phyloP scores from a whole-genome alignment of 2,113 vertebrate genomes.

The Melanerpes aurifrons region DNA sequence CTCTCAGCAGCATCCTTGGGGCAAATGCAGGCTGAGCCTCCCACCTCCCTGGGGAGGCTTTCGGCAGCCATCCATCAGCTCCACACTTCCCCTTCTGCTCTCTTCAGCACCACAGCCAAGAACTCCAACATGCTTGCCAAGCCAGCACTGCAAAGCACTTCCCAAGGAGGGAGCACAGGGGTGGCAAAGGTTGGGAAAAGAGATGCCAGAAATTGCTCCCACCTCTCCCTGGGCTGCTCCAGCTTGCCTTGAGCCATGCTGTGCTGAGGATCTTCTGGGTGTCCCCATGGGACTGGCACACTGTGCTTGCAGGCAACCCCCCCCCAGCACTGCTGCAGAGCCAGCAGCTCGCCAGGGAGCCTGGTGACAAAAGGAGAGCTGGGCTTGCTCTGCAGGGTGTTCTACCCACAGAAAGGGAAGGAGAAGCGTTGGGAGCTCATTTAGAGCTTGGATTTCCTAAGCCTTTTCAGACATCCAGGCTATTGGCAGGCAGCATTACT shows the following conservation, averaged over 20 bases:
- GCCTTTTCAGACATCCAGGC: constrained; percentile 35
- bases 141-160: accelerated
- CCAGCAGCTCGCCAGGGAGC: accelerated
- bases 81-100: neutral
- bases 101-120: neutral
- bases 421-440: constrained; percentile 38
- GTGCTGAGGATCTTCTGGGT: accelerated
- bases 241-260: neutral
- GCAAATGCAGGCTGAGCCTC: neutral
- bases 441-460: constrained; percentile 53
- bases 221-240: neutral
- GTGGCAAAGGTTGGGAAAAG: accelerated
- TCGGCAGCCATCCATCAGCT: neutral
- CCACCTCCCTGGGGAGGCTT: neutral
- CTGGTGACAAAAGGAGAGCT: neutral
- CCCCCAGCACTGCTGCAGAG: neutral
- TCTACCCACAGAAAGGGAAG: neutral
- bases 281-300: accelerated
- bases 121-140: accelerated
- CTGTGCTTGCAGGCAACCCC: neutral
- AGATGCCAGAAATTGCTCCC: neutral
- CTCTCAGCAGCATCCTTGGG: neutral
- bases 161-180: accelerated
- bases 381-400: neutral
- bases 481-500: constrained; percentile 38